phyloP scores from a whole-genome alignment of 1,140 invertebrate species.

The Acromyrmex heyeri region DNA sequence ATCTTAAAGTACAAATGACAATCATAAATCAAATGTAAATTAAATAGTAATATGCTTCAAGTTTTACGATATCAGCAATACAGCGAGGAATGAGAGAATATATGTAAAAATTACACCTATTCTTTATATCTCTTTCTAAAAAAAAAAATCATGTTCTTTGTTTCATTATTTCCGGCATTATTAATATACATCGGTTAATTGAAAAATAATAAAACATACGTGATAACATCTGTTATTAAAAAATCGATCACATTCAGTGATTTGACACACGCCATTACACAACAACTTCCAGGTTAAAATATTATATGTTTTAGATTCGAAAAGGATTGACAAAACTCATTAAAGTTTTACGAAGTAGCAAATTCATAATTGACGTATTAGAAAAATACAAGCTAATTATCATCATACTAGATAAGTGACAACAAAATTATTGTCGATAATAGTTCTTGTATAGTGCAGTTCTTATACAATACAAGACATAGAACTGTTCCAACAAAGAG shows the following conservation, averaged over 20 bases:
- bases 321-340: conserved; percentile 16
- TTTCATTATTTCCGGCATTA: background rate
- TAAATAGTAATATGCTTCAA: background rate
- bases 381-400: conserved; percentile 58
- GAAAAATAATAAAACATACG: conserved; percentile 40
- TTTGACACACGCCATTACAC: conserved; percentile 14
- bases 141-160: background rate
- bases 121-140: background rate
- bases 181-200: conserved; percentile 28
- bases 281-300: conserved; percentile 24
- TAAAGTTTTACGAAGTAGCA: conserved; percentile 48
- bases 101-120: background rate
- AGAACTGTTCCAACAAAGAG: conserved; percentile 3
- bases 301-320: conserved; percentile 1
- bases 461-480: conserved; percentile 47
- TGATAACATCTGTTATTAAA: conserved; percentile 43
- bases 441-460: conserved; percentile 43
- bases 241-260: conserved; percentile 25
- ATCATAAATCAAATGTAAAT: conserved; percentile 40
- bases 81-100: background rate
- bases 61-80: background rate
- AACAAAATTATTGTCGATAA: conserved; percentile 53
- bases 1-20: background rate
- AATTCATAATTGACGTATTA: conserved; percentile 30
- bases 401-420: conserved; percentile 60